Conservation (phyloP, 2,113 vertebrate species). For the Neopipo cinnamomea region DNA sequence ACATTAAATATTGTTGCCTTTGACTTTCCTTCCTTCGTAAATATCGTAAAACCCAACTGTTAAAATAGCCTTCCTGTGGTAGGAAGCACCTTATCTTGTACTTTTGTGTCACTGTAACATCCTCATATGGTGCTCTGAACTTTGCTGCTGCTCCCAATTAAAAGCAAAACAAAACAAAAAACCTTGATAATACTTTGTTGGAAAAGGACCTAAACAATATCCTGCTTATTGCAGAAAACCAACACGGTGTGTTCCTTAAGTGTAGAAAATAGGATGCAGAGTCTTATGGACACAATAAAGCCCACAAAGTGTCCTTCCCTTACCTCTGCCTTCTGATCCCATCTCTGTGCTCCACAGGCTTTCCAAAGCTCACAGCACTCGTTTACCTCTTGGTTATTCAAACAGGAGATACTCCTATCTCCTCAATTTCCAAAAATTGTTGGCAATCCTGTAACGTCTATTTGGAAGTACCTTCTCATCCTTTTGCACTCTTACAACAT, state of each 20-base stretch:
- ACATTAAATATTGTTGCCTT: constrained; percentile 59
- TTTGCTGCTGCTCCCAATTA: constrained; percentile 35
- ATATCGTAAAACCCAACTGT: constrained; percentile 38
- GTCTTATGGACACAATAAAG: constrained; percentile 5
- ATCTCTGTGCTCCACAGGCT: not conserved
- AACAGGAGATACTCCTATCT: constrained; percentile 17
- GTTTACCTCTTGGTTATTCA: constrained; percentile 3
- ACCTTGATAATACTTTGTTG: constrained; percentile 57
- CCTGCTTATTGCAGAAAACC: constrained; percentile 44
- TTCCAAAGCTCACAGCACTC: not conserved
- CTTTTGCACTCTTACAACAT: not conserved
- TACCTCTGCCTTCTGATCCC: constrained; percentile 20
- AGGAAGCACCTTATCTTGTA: constrained; percentile 73
- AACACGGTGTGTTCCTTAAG: not conserved
- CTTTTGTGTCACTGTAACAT: constrained; percentile 59
- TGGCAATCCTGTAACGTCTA: not conserved
- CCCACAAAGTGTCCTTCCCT: constrained; percentile 34
- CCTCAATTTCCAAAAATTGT: not conserved
- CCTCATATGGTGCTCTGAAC: constrained; percentile 44
- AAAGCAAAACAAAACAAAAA: not conserved
- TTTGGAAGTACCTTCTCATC: not conserved
- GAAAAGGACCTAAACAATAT: constrained; percentile 41
- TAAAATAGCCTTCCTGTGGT: constrained; percentile 65
- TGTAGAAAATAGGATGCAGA: constrained; percentile 11
- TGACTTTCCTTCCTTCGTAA: constrained; percentile 60